Evolutionary conservation across 2,888 invertebrate species (phyloP).

Genomic region (Mythimna ferrago): DNA sequence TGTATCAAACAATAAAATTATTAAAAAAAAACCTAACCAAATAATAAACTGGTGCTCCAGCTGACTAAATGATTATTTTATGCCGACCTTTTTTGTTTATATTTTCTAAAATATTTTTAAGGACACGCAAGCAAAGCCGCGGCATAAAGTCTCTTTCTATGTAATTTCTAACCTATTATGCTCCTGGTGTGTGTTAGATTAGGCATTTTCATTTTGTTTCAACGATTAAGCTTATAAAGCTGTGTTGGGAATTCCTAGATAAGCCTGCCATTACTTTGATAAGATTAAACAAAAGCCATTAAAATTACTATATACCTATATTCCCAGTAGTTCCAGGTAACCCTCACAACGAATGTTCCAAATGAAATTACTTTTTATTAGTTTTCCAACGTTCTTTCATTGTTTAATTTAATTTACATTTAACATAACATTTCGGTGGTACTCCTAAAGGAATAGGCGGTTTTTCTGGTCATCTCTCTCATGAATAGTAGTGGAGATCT

Average conservation of each 20-base stretch:
- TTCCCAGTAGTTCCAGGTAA: conserved; percentile 12
- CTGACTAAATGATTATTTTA: too few species aligned
- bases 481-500: too few species aligned
- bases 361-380: conserved; percentile 13
- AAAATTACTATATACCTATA: background rate
- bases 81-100: too few species aligned
- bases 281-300: conserved; percentile 27
- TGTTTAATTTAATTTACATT: background rate
- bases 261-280: conserved; percentile 25
- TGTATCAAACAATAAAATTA: too few species aligned
- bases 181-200: background rate
- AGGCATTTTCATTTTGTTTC: conserved; percentile 1
- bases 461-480: background rate
- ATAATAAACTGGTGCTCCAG: too few species aligned
- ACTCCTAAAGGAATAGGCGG: background rate
- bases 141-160: background rate
- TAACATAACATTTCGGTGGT: background rate
- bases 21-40: too few species aligned
- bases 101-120: too few species aligned
- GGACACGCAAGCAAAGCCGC: too few species aligned
- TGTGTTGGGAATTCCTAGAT: conserved; percentile 11
- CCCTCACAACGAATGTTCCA: conserved; percentile 1
- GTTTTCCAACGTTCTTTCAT: background rate
- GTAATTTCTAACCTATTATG: background rate
- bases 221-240: background rate